Evolutionary conservation across 37 sponge, comb jelly and placozoan species (phyloP), one percentile per base, ranked within the genome.

Genomic region (Aphrocallistes beatrix): DNA sequence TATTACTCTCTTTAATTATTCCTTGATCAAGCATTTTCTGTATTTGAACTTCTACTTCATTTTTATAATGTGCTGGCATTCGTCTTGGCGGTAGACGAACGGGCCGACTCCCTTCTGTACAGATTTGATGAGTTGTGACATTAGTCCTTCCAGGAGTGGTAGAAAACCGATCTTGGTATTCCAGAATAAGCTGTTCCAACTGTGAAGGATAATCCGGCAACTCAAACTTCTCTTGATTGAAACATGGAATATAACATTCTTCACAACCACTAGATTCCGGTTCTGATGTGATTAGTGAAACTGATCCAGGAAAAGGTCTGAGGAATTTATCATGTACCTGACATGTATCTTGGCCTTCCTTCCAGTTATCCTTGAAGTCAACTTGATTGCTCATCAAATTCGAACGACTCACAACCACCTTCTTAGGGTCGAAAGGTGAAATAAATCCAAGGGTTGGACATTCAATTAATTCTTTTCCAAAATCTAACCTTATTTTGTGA

Each of bases 81-180:
- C 85, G 51, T 13, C 89, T 38, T 6, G 92, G 92, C 82, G 89
- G 92, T 6, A 91, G 84, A 48, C 21, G 21, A 1, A 87, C 88
- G 34, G 88, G 88, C 36, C 82, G 47, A 51, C 60, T 75, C 1
- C 36, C 36, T 17, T 3, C 51, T 1, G 88, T 89, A 25, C 51
- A 86, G 0, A 93, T 93, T 0, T 38, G 75, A 39, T 93, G 90
- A 19, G 38, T 17, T 47, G 83, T 83, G 1, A 51, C 36, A 36
- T 85, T 38, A 8, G 90, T 90, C 32, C 42, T 84, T 21, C 88
- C 90, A 50, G 90, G 86, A 19, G 37, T 84, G 23, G 85, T 86
- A 8, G 85, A 13, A 38, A 90, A 90, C 17, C 84, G 85, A 37
- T 82, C 82, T 1, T 42, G 19, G 51, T 83, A 81, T 17, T 81